Percentiles rank a stretch among this genome's conserved stretches.
phyloP scores from a whole-genome alignment of 2,888 invertebrate species.

The Leptura quadrifasciata region DNA sequence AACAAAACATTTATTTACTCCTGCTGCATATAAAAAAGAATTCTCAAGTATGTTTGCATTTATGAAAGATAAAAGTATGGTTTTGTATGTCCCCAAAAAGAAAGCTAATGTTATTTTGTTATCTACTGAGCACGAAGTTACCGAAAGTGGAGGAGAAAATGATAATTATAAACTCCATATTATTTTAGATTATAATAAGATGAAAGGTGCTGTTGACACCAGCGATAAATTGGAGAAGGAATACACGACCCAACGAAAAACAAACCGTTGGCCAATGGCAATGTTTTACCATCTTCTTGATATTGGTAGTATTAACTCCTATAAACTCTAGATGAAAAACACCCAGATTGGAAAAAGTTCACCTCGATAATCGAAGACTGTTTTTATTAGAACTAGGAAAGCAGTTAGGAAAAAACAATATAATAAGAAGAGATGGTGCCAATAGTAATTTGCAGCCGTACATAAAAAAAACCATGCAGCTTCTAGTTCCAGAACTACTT shows the following conservation, averaged over 20 bases:
- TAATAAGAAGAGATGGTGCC: conserved; percentile 25
- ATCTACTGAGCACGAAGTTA: conserved; percentile 18
- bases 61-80: conserved; percentile 44
- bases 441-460: not conserved
- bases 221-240: conserved; percentile 53
- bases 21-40: conserved; percentile 41
- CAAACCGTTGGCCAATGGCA: conserved; percentile 56
- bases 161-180: conserved; percentile 53
- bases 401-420: conserved; percentile 41
- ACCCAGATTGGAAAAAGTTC: conserved; percentile 43
- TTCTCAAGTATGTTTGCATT: conserved; percentile 53
- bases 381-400: conserved; percentile 52
- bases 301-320: conserved; percentile 50
- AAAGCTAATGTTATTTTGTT: too few species aligned
- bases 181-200: conserved; percentile 56
- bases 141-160: conserved; percentile 47
- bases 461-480: not conserved
- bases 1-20: conserved; percentile 48
- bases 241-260: conserved; percentile 49
- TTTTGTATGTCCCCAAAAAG: conserved; percentile 49
- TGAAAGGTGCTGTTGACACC: conserved; percentile 55
- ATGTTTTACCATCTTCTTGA: conserved; percentile 54
- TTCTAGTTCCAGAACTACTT: not conserved
- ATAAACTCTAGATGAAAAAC: conserved; percentile 47
- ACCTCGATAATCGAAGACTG: conserved; percentile 44